Evolutionary conservation across 2,113 vertebrate genomes (phyloP), one percentile per base, ranked within the genome.

Genomic region (Halichoeres trimaculatus): DNA sequence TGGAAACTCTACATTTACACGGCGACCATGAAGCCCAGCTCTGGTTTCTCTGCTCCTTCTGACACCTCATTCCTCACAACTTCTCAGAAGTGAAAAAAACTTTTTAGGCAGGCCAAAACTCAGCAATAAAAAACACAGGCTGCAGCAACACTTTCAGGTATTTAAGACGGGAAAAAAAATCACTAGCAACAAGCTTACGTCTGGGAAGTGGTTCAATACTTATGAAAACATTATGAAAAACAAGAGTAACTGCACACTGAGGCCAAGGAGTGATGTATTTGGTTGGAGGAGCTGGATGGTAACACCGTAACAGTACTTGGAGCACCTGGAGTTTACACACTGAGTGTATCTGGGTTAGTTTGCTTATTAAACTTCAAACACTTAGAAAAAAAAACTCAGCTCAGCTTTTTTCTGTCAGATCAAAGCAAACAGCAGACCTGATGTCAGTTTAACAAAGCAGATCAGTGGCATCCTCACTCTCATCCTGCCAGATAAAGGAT

Each of bases 21-120:
- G 35, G 55, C 30, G 30, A 30, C 30, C 30, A 30, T 30, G 30
- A 30, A 30, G 30, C 12, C n/a, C 4, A 35, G 24, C 52, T 54
- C 17, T 3, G 2, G 26, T 47, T 61, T 48, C 48, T 43, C 57
- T 40, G 55, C 55, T 41, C 10, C 1, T 11, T 12, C 60, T 56
- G 70, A 75, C 75, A 69, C 60, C 36, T 64, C 62, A 36, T 67
- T 54, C 22, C n/a, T 82, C 60, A 63, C 17, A 71, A 40, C 61
- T 58, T 50, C 35, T 48, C 30, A 50, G 24, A 50, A 58, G 23
- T 45, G 54, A 69, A 23, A 38, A 40, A 23, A 45, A 16, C 23
- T 54, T 43, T 13, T 35, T 47, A 45, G 51, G 26, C 26, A 41
- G 48, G 62, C 22, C 50, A 34, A 38, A 35, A 41, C 11, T 62